Percentiles rank a stretch among this genome's conserved stretches.
Evolutionary conservation across 2,888 invertebrate species (phyloP).

Genomic region (Corythucha ciliata): DNA sequence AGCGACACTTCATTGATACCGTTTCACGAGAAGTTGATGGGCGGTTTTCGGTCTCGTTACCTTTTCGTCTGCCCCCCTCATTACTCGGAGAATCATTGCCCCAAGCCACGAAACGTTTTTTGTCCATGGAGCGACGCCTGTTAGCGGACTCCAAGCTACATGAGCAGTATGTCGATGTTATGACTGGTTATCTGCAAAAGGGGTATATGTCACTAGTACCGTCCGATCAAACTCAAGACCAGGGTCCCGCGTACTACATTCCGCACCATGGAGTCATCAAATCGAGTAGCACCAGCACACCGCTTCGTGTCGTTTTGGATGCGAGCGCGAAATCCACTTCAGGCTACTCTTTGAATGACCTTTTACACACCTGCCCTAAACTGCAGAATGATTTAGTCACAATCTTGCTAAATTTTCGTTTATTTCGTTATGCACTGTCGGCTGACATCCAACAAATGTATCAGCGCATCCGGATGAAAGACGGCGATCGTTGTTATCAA

Average conservation of each 20-base stretch:
- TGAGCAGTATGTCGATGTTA: neutral
- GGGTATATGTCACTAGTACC: neutral
- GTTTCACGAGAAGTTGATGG: neutral
- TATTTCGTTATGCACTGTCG: neutral
- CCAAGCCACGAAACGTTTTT: neutral
- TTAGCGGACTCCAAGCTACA: neutral
- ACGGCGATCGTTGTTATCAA: neutral
- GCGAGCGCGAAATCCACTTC: conserved; percentile 1
- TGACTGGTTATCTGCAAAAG: neutral
- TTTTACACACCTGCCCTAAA: too few species aligned
- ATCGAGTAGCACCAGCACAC: conserved; percentile 4
- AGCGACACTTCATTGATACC: neutral
- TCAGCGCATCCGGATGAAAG: neutral
- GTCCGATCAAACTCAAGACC: neutral
- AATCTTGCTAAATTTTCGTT: conserved; percentile 2
- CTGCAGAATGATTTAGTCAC: too few species aligned
- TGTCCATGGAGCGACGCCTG: neutral
- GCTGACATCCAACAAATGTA: neutral
- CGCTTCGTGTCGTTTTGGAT: conserved; percentile 10
- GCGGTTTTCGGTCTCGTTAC: neutral
- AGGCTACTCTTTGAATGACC: conserved; percentile 7
- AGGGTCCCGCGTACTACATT: neutral
- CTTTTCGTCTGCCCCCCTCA: neutral
- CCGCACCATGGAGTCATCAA: conserved; percentile 12
- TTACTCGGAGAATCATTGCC: neutral